Conservation (phyloP, 1,140 invertebrate species). For the Leptopilina boulardi region DNA sequence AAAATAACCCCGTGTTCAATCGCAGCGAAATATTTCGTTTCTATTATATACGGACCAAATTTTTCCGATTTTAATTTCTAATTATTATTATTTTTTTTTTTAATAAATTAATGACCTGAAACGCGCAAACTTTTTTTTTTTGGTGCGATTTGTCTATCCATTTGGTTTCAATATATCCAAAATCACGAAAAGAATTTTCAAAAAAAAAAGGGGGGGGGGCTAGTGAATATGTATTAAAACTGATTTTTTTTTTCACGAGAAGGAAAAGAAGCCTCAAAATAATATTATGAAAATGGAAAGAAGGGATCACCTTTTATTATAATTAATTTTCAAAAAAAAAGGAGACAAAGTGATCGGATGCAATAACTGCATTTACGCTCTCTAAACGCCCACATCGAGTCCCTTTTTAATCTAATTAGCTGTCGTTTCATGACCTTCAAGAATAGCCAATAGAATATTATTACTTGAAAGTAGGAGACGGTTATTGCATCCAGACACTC, state of each 20-base stretch:
- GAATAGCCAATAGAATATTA: no score
- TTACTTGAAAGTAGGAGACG: no score
- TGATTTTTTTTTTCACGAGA: neutral
- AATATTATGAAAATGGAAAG: neutral
- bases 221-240: neutral
- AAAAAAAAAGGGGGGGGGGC: neutral
- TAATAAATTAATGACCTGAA: conserved; percentile 24
- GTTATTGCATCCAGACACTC: no score
- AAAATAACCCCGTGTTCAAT: conserved; percentile 60
- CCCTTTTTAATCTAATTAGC: no score
- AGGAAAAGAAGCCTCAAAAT: neutral
- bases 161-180: conserved; percentile 67
- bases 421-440: no score
- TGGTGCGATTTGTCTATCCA: conserved; percentile 72
- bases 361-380: no score
- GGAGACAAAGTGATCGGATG: no score
- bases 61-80: conserved; percentile 28
- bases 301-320: neutral
- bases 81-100: neutral
- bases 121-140: conserved; percentile 23
- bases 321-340: neutral
- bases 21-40: conserved; percentile 62
- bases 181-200: neutral
- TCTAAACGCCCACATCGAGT: no score
- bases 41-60: conserved; percentile 11